Evolutionary conservation across 2,113 vertebrate genomes (phyloP), one percentile per base, ranked within the genome.

Genomic region (Corythoichthys haematopterus): DNA sequence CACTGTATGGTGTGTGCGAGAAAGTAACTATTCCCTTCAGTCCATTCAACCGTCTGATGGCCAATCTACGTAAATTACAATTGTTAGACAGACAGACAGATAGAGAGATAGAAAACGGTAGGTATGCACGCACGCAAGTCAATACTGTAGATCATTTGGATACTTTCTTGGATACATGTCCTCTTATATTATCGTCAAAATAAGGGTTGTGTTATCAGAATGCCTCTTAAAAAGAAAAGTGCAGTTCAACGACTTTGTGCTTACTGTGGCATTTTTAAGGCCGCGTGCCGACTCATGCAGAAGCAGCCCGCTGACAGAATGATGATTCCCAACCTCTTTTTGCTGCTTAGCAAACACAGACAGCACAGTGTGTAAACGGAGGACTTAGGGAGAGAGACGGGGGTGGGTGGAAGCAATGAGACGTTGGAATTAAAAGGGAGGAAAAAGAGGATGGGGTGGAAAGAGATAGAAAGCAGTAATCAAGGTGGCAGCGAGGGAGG

Each of bases 261-360:
- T 82, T 78, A 80, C 70, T 15, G 47, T 64, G 66, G 73, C 80
- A 79, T 72, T 87, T 87, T 83, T 70, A 6, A 58, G 70, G 70
- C 14, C 80, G 77, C 71, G 74, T 86, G 82, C 70, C 73, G 64
- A 79, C 78, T 88, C 80, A 81, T 74, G 84, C 84, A 85, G 77
- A 78, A 83, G 79, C 72, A 75, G 84, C 78, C 72, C 76, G 78
- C 68, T 86, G 82, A 85, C 84, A 85, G 78, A 83, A 83, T 83
- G 82, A 85, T 85, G 81, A 83, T 83, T 85, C 69, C 40, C 67
- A 70, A 74, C 72, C 80, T 78, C 72, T 69, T 67, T 51, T 59
- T 38, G 16, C 77, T 69, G 81, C 84, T 84, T 80, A 68, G 78
- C 78, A 84, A 86, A 87, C 86, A 83, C 80, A 85, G 84, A 86